phyloP scores from a whole-genome alignment of 2,888 invertebrate species.

The Theodoxus fluviatilis region DNA sequence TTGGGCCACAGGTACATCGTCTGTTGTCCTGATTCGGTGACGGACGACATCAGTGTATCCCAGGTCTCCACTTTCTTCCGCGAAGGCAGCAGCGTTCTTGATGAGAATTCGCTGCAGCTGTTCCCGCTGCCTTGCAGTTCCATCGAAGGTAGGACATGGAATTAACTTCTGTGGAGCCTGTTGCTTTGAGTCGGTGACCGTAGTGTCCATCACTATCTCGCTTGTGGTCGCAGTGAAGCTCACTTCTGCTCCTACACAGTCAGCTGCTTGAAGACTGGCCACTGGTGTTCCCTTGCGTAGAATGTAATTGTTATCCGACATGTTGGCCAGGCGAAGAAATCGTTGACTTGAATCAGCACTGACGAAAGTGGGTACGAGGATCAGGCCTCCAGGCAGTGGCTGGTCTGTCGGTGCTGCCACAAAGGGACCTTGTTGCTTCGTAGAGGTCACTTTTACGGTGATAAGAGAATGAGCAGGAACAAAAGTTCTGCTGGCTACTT shows the following conservation, averaged over 20 bases:
- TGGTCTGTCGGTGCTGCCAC: constrained; percentile 1
- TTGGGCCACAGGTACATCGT: not conserved
- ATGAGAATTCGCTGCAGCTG: not conserved
- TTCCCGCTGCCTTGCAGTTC: not conserved
- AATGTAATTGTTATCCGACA: not conserved
- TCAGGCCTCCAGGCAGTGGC: constrained; percentile 14
- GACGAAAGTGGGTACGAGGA: not conserved
- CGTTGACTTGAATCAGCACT: not conserved
- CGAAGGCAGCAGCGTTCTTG: not conserved
- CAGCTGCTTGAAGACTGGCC: not conserved
- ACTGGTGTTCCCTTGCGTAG: not conserved
- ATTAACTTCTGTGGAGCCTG: too few relatives aligned
- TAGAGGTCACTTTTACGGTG: not conserved
- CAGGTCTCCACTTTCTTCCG: not conserved
- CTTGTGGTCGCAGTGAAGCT: too few relatives aligned
- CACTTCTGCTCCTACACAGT: not conserved
- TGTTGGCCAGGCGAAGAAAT: not conserved
- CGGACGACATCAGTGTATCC: constrained; percentile 11
- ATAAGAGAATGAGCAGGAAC: constrained; percentile 4
- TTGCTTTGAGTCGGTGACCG: not conserved
- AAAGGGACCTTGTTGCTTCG: not conserved
- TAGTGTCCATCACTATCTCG: not conserved
- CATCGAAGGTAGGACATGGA: constrained; percentile 19
- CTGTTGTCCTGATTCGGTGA: not conserved
- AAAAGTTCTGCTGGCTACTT: not conserved